Evolutionary conservation across 2,113 vertebrate species (phyloP), one percentile per base, ranked within the genome.

Genomic region (Salminus brasiliensis): DNA sequence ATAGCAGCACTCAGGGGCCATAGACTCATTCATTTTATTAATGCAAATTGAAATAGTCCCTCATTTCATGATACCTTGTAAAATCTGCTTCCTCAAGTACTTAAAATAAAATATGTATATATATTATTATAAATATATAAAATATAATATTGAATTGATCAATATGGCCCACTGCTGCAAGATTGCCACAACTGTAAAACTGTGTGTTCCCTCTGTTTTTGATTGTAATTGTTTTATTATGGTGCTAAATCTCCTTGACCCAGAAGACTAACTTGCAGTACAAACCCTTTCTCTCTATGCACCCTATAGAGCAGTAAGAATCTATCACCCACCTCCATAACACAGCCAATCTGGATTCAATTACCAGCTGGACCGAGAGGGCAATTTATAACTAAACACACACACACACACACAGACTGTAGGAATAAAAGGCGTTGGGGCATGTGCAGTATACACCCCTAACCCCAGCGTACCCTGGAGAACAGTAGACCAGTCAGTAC

Each of bases 311-410:
- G 53, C 57, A 78, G 83, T 74, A 69, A 81, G 73, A 74, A 90
- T 84, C 84, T 73, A 88, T 89, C 83, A 83, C 60, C 60, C 32
- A 25, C 67, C 82, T 81, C 53, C 73, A 89, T 83, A 85, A 90
- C 85, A 81, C 68, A 85, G 53, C 81, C 88, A 83, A 87, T 92
- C 84, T 88, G 76, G 77, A 91, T 91, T 86, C 78, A 89, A 88
- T 92, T 90, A 91, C 87, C 57, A 74, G 78, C 78, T 62, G 57
- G 74, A 72, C 74, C 78, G 65, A 69, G 72, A 85, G 72, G n/a
- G 47, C 75, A 84, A 87, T 92, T 89, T 89, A 87, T 88, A 89
- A 87, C 83, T 65, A 81, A 76, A 72, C 72, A 72, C 52, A 69
- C 63, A 57, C 65, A 21, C 67, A 71, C 30, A 62, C 72, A 60